phyloP scores from a whole-genome alignment of 2,888 invertebrate genomes.

The Keiferia lycopersicella region DNA sequence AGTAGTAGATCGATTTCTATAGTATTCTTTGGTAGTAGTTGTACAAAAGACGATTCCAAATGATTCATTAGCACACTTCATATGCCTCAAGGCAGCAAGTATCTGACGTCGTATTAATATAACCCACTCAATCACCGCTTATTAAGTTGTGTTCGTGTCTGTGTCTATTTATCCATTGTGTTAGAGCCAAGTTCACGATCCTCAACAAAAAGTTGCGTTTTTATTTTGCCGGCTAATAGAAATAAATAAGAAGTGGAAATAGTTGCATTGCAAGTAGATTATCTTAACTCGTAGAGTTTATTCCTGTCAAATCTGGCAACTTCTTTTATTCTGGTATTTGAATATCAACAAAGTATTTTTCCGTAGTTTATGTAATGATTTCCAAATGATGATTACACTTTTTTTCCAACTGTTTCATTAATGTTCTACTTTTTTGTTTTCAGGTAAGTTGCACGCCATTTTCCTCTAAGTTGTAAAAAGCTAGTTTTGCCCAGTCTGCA shows the following conservation, averaged over 20 bases:
- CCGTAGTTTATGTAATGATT: too few species aligned
- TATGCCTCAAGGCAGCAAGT: not conserved
- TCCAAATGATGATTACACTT: too few species aligned
- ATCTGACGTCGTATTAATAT: not conserved
- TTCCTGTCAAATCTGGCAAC: not conserved
- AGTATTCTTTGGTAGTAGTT: not conserved
- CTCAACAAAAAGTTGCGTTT: not conserved
- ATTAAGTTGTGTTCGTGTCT: slow-evolving; percentile 10
- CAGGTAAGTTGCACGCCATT: slow-evolving; percentile 53
- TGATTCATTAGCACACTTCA: not conserved
- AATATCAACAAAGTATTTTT: slow-evolving; percentile 21
- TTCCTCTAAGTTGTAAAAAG: slow-evolving; percentile 39
- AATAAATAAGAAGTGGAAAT: not conserved
- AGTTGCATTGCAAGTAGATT: not conserved
- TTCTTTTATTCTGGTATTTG: too few species aligned
- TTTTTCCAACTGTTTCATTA: slow-evolving; percentile 47
- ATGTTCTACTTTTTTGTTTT: slow-evolving; percentile 48
- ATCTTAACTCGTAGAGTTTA: not conserved
- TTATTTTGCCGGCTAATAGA: slow-evolving; percentile 34
- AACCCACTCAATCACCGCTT: slow-evolving; percentile 14
- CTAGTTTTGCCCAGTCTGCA: slow-evolving; percentile 43
- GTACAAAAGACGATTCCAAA: not conserved
- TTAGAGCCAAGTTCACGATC: slow-evolving; percentile 21
- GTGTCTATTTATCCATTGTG: slow-evolving; percentile 9
- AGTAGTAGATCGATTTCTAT: too few species aligned